Evolutionary conservation across 2,113 vertebrate species (phyloP), one percentile per base, ranked within the genome.

Genomic region (Lophius piscatorius): DNA sequence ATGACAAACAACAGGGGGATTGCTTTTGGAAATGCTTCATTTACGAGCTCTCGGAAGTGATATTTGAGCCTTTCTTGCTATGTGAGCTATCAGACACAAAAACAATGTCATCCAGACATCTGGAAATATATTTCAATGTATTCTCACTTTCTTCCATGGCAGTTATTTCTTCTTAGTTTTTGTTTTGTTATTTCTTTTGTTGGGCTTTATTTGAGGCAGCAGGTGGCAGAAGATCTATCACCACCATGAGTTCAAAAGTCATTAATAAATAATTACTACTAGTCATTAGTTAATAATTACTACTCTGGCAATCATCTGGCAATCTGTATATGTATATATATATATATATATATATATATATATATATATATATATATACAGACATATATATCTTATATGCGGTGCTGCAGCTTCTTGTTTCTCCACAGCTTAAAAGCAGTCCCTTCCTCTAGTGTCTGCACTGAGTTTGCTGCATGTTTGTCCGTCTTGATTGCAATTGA

Each of bases 401-500:
- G n/a, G n/a, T n/a, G n/a, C n/a, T n/a, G n/a, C n/a, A n/a, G 5
- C 26, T 6, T 28, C 5, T 6, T 28, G 26, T 6, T 9, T 28
- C 26, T 28, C 31, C 40, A 22, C 17, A n/a, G n/a, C 45, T 46
- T 40, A 40, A 40, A 55, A 4, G 6, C n/a, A 39, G 21, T 56
- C 9, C 29, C 14, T 56, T 33, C 39, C 29, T 68, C 29, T 31
- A 31, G 26, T 58, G 44, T 55, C 31, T 22, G 54, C 35, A 40
- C 16, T 18, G 28, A 16, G 0, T 67, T 45, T 52, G 56, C 6
- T 51, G 45, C 70, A 21, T 42, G 24, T 51, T 21, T 55, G 18
- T 59, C 40, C 35, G 34, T 35, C 38, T 33, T 57, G 65, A 40
- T 55, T 57, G 51, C 39, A 61, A 52, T 47, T 49, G 52, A 42